phyloP scores from a whole-genome alignment of 2,797 vertebrate genomes.

The Vespertilio murinus region DNA sequence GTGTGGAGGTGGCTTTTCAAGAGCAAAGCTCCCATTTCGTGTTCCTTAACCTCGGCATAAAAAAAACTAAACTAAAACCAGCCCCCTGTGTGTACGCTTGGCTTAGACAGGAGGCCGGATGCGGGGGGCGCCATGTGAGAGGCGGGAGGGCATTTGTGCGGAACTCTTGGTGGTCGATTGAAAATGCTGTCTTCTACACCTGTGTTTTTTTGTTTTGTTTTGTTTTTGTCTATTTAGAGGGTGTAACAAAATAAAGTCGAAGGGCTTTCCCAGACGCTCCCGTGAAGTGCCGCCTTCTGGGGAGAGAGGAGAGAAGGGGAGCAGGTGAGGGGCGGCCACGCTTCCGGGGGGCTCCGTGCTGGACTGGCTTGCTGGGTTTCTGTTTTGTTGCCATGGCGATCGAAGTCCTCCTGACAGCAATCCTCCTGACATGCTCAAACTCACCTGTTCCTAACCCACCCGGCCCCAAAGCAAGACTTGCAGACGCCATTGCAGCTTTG shows the following conservation, averaged over 20 bases:
- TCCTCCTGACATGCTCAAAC: not conserved
- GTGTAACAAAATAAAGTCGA: constrained; percentile 80
- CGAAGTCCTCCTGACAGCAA: not conserved
- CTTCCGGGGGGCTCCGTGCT: constrained; percentile 58
- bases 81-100: not conserved
- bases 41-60: not conserved
- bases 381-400: constrained; percentile 69
- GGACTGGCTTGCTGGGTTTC: constrained; percentile 72
- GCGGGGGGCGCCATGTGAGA: not conserved
- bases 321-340: constrained; percentile 77
- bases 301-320: constrained; percentile 80
- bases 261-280: constrained; percentile 80
- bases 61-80: not conserved
- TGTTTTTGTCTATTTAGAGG: constrained; percentile 77
- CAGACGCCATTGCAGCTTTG: not conserved
- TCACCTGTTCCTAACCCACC: not conserved
- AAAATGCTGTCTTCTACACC: constrained; percentile 72
- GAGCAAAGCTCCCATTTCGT: not conserved
- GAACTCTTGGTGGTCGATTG: constrained; percentile 48
- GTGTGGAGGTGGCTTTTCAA: not conserved
- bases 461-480: not conserved
- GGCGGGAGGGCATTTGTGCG: constrained; percentile 5
- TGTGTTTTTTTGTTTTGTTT: constrained; percentile 65
- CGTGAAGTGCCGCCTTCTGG: constrained; percentile 78
- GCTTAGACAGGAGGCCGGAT: not conserved